Evolutionary conservation across 2,888 invertebrate genomes (phyloP), one percentile per base, ranked within the genome.

Genomic region (Pachliopta kotzebuea): DNA sequence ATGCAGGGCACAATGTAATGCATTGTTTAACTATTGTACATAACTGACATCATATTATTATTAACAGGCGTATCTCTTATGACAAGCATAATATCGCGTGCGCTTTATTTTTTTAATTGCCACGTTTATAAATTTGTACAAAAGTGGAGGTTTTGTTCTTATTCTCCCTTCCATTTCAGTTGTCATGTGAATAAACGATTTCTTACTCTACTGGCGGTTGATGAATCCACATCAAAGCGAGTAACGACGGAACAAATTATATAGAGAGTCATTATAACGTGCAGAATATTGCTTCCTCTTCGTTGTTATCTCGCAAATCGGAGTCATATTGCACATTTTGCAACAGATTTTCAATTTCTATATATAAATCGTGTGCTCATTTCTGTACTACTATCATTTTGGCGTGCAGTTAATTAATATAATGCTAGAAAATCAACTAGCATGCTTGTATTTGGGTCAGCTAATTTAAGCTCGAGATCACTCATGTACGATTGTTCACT

Each of bases 161-260:
- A 76, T 76, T 72, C 79, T 54, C 58, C 49, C 78, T 78, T 76
- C 75, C 77, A 76, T 76, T 77, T 70, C 69, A 69, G 73, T 70
- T 73, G 80, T 80, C 80, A 78, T 72, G 63, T 71, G 68, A 69
- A 70, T 66, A 67, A 53, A 65, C 57, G 54, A 68, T 60, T 56
- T 56, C 63, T 66, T 63, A 42, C 69, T 60, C 67, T 69, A 66
- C 76, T 82, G 84, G 83, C 81, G 82, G 79, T 80, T 82, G 79
- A 81, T 83, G 81, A 82, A 83, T 83, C 80, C 81, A 82, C 82
- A 78, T 78, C 81, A 78, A 78, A 76, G 78, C 74, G 74, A 71
- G 77, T 79, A 78, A 79, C 79, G 81, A 76, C 78, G 71, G 80
- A 79, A 83, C 81, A 81, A 82, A 83, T 83, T 84, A 81, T n/a